Percentiles rank a stretch among this genome's conserved stretches.
These are phyloP conservation scores for Mesitornis unicolor DNA, from an alignment of 2,113 vertebrate genomes.

Conservation along the genomic window DNA sequence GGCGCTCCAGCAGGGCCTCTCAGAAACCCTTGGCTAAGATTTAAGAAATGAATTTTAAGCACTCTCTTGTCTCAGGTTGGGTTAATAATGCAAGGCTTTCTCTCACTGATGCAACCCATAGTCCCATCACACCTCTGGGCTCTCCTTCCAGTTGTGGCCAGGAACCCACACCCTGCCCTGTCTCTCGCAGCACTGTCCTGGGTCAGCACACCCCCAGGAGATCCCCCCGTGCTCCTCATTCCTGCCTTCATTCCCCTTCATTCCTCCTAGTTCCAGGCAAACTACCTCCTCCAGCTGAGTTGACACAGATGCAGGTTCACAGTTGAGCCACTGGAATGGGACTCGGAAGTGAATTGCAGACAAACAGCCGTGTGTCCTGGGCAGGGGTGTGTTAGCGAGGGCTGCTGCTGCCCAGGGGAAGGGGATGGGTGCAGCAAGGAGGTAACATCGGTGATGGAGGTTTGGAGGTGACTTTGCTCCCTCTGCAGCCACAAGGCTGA, in stretches of 20 bases:
- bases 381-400: background rate
- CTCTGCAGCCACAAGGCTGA: background rate
- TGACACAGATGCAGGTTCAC: background rate
- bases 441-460: background rate
- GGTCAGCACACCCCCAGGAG: background rate
- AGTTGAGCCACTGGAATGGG: background rate
- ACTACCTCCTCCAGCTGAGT: background rate
- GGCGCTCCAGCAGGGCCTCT: too few relatives aligned
- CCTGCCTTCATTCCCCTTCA: background rate
- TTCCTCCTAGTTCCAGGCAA: background rate
- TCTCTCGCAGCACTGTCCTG: accelerated
- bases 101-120: too few relatives aligned
- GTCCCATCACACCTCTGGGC: too few relatives aligned
- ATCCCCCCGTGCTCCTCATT: background rate
- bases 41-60: too few relatives aligned
- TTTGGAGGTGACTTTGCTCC: background rate
- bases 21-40: too few relatives aligned
- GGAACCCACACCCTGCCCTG: accelerated
- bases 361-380: accelerated
- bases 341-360: background rate
- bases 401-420: background rate
- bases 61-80: too few relatives aligned
- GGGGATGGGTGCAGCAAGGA: background rate
- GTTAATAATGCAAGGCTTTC: too few relatives aligned
- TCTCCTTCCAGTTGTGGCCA: too few relatives aligned